These are phyloP conservation scores for Peromyscus polionotus DNA, from an alignment of 2,113 vertebrate genomes.

Conservation along the genomic window DNA sequence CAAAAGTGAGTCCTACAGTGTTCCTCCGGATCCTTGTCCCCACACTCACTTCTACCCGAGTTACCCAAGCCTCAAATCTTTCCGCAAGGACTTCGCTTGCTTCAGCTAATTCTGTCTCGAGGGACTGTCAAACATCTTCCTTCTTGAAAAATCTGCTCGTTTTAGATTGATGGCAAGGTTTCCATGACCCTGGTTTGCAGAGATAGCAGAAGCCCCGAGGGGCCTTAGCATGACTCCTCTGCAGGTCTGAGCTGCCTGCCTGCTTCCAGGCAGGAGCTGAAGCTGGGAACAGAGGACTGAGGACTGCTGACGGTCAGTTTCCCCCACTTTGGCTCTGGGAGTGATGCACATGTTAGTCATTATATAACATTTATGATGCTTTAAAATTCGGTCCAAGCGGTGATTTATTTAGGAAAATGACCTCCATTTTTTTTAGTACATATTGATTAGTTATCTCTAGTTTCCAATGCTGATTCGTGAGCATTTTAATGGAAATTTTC, in stretches of 20 bases:
- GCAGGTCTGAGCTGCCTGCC: not conserved
- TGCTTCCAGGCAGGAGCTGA: not conserved
- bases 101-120: not conserved
- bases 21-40: too few species aligned
- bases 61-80: not conserved
- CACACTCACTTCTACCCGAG: too few species aligned
- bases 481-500: not conserved
- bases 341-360: not conserved
- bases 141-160: not conserved
- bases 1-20: not conserved
- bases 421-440: not conserved
- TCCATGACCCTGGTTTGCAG: not conserved
- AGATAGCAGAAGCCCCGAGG: not conserved
- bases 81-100: not conserved
- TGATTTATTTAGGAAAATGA: conserved; percentile 19
- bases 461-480: not conserved
- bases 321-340: not conserved
- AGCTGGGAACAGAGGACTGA: not conserved
- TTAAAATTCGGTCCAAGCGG: not conserved
- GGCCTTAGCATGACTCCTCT: too few species aligned
- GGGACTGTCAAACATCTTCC: not conserved
- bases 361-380: not conserved
- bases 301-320: not conserved
- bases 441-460: not conserved
- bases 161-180: not conserved